A percentile compares a stretch with the other conserved stretches of the same genome.
phyloP scores from a whole-genome alignment of 2,797 vertebrate species.

The Peromyscus nudipes region DNA sequence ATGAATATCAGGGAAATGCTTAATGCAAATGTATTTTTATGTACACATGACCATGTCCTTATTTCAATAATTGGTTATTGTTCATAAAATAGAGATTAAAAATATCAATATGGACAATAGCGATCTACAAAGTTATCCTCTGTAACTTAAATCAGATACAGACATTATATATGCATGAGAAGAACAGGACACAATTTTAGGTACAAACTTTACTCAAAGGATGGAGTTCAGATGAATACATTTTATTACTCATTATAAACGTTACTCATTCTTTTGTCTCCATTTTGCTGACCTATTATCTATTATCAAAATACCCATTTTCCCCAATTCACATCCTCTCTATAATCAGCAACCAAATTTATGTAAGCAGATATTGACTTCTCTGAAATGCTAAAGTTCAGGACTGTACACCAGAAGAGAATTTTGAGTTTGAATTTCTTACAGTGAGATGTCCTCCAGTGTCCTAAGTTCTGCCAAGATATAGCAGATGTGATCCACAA shows the following conservation, averaged over 20 bases:
- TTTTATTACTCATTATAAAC: neutral
- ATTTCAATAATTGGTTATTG: neutral
- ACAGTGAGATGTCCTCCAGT: rapidly evolving
- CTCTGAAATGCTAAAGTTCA: neutral
- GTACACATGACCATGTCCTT: neutral
- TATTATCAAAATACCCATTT: neutral
- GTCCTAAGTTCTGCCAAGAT: neutral
- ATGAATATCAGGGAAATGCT: neutral
- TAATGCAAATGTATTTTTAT: neutral
- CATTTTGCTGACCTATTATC: neutral
- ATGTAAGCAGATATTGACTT: neutral
- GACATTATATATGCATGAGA: neutral
- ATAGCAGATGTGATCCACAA: rapidly evolving
- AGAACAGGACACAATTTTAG: neutral
- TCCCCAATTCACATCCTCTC: neutral
- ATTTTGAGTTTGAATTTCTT: neutral
- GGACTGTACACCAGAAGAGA: neutral
- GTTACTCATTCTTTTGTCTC: neutral
- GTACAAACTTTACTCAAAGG: neutral
- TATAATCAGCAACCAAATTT: neutral
- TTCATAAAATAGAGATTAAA: neutral
- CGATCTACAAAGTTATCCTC: neutral
- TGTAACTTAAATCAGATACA: neutral
- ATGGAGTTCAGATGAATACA: neutral
- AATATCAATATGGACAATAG: neutral